Conservation (phyloP, 2,797 vertebrate genomes). For the Philypnodon macrostomus region DNA sequence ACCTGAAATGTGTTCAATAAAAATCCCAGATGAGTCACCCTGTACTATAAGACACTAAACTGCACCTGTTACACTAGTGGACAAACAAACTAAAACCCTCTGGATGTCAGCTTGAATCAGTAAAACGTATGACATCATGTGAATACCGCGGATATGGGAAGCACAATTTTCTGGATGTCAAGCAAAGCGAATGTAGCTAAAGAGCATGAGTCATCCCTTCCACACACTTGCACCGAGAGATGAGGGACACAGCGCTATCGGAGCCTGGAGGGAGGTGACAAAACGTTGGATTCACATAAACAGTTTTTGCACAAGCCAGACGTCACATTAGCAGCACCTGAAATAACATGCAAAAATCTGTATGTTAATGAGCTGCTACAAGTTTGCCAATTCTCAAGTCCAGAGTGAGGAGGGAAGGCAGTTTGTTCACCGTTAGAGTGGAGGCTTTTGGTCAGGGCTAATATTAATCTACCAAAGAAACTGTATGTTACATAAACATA, state of each 20-base stretch:
- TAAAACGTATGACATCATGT: conserved; percentile 7
- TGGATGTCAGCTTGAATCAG: neutral
- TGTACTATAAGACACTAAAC: no score
- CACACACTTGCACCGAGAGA: neutral
- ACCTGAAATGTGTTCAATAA: no score
- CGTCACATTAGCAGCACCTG: conserved; percentile 13
- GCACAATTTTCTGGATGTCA: conserved; percentile 4
- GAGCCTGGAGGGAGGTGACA: conserved; percentile 3
- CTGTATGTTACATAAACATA: no score
- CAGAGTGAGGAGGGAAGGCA: neutral
- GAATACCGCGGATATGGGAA: conserved; percentile 5
- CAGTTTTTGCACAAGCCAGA: conserved; percentile 5
- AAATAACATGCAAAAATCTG: conserved; percentile 1
- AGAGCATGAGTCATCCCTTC: conserved; percentile 5
- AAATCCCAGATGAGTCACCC: no score
- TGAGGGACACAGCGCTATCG: neutral
- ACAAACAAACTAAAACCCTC: conserved; percentile 8
- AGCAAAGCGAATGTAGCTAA: neutral
- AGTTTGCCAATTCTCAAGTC: neutral
- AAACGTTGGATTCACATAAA: conserved; percentile 1
- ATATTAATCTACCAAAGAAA: no score
- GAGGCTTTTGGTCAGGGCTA: no score
- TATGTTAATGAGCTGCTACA: conserved; percentile 2
- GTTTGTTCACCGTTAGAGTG: no score
- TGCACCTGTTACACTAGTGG: conserved; percentile 4